Evolutionary conservation across 2,113 vertebrate species (phyloP), one percentile per base, ranked within the genome.

Genomic region (Coptodon bakossiorum): DNA sequence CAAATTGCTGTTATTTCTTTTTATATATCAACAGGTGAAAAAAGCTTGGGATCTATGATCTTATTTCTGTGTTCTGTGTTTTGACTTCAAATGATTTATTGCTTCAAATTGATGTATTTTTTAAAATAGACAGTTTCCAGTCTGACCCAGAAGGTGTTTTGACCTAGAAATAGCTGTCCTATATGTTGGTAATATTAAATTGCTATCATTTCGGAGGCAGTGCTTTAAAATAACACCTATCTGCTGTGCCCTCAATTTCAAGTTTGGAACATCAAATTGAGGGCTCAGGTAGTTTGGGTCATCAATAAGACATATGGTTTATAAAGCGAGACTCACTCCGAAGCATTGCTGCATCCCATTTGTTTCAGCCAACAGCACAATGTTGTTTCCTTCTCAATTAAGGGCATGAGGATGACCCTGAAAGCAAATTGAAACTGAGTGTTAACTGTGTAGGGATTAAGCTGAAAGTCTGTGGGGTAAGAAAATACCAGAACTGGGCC

Each of bases 241-340:
- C 86, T 63, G 79, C 85, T 82, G 68, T 90, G 90, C 81, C 92
- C 90, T 92, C 76, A 6, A 89, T 91, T 90, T 90, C 50, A 81
- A 89, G 86, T 91, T 86, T 86, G 83, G 48, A 91, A 84, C 86
- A 89, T 83, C 82, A 78, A 86, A 90, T 89, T 3, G 53, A 78
- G 82, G 48, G 68, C 66, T 91, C 43, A 31, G 71, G 84, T 90
- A 88, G 86, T 90, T 86, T 34, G 76, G 63, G 57, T 59, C 88
- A 87, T 90, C 86, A 84, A 79, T 71, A 85, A 87, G 88, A 92
- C 85, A 85, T 68, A 91, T 79, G 85, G 79, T 31, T 79, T 22
- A 50, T 83, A 81, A 81, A 86, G 89, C 6, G 9, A 81, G 76
- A 81, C 50, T 82, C 81, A 73, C 80, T 90, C 88, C 34, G 27